These are phyloP conservation scores for Shinisaurus crocodilurus DNA, from an alignment of 2,113 vertebrate genomes.

Conservation along the genomic window DNA sequence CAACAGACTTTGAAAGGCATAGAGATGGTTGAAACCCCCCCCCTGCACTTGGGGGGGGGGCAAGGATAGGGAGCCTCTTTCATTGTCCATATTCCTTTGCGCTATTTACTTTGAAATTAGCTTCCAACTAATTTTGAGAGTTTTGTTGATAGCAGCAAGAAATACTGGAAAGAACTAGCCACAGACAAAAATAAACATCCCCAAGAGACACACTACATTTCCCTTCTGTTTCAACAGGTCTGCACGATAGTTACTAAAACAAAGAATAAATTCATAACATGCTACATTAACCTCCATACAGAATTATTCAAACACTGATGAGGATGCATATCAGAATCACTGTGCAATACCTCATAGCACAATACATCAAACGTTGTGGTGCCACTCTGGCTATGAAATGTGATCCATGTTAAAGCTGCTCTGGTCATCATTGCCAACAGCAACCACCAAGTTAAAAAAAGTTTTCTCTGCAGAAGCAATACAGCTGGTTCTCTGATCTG, in stretches of 20 bases:
- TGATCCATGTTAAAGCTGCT: not conserved
- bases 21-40: not conserved
- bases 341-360: not conserved
- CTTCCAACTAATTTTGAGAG: not conserved
- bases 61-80: not conserved
- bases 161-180: not conserved
- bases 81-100: too few species aligned
- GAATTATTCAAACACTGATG: not conserved
- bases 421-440: not conserved
- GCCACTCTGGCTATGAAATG: not conserved
- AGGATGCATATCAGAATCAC: not conserved
- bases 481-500: not conserved
- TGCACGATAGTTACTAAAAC: not conserved
- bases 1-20: not conserved
- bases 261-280: not conserved
- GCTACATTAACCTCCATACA: not conserved
- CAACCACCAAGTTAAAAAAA: not conserved
- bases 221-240: not conserved
- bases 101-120: not conserved
- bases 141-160: not conserved
- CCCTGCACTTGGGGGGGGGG: too few species aligned
- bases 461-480: not conserved
- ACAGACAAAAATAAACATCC: not conserved
- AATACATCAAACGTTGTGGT: not conserved
- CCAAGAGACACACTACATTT: not conserved